Percentiles rank a stretch among this genome's conserved stretches.
These are phyloP conservation scores for Psittacula cyanocephala DNA, from an alignment of 2,113 vertebrate species.

Conservation along the genomic window DNA sequence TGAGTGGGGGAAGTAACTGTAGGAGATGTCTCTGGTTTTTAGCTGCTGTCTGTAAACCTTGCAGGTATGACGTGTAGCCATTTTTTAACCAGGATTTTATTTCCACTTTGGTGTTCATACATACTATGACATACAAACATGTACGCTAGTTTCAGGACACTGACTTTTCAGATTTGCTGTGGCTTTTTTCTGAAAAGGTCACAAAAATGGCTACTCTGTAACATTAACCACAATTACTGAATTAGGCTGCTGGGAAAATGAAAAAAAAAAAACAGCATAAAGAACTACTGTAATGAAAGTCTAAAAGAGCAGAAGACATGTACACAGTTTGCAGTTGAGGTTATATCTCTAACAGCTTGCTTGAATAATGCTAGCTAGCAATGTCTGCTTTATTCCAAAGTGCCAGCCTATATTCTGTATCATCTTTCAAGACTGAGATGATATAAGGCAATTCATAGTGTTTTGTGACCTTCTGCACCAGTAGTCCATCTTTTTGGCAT, in stretches of 20 bases:
- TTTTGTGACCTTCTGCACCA: conserved; percentile 53
- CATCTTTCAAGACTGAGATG: conserved; percentile 21
- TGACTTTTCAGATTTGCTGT: conserved; percentile 6
- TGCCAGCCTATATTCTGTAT: background rate
- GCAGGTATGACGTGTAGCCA: background rate
- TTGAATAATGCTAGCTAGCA: background rate
- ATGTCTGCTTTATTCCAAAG: background rate
- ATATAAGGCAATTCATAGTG: conserved; percentile 36
- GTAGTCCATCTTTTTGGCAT: conserved; percentile 50
- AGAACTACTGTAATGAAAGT: background rate
- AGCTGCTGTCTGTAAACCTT: background rate
- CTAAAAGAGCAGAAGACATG: background rate
- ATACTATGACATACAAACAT: background rate
- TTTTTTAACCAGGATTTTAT: background rate
- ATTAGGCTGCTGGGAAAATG: background rate
- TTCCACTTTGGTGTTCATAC: background rate
- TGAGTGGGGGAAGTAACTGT: background rate
- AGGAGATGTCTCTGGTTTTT: background rate
- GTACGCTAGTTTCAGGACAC: background rate
- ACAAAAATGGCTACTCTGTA: background rate
- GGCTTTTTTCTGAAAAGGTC: conserved; percentile 7
- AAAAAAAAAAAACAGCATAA: background rate
- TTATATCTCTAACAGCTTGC: background rate
- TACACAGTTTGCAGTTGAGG: background rate
- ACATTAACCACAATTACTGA: background rate